Base-by-base conservation (phyloP, 2,888 invertebrate genomes). In the Galeopsomyia nigrocyanea region DNA sequence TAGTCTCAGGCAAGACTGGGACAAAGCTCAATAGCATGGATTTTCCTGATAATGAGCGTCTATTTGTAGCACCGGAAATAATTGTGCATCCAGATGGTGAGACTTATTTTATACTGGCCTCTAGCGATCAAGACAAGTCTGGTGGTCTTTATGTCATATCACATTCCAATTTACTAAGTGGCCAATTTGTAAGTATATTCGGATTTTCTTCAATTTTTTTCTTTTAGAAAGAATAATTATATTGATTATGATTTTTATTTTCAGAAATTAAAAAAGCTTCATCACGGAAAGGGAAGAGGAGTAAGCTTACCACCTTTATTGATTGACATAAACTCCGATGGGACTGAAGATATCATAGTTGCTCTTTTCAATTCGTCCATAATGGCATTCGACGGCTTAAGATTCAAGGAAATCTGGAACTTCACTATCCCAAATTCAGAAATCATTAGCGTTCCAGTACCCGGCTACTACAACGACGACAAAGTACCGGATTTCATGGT, bases 391-490 rank as follows among this genome's bases (percentile, higher is more conserved):
- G 89, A 94, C 86, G 95, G 95, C 0, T 84, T 87, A 46, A 91
- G 90, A 13, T 92, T 91, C 77, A 82, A 88, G 57, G 88, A 89
- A 79, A 82, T 95, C n/a, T 95, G 95, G 95, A 93, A 92, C 78
- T 92, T 89, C 77, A 89, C 91, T 0, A 88, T 92, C 74, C 89
- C 91, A 0, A 84, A 87, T 80, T 90, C 93, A 7, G 92, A 94
- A 85, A 90, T 92, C 14, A 92, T 92, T 79, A 93, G 93, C 79
- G 90, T 93, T 63, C 94, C 94, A 53, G 91, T 93, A 14, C 93
- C 93, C 1, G 94, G 93, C 0, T 94, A 91, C 84, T 95, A 92
- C 80, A 93, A 94, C 82, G 90, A 91, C 77, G 95, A 95, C 80
- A 89, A 91, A 77, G 86, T 92, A 7, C 93, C 94, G 0, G 95